Evolutionary conservation across 2,797 vertebrate species (phyloP).

Genomic region (Sebastes kiyomatsui): DNA sequence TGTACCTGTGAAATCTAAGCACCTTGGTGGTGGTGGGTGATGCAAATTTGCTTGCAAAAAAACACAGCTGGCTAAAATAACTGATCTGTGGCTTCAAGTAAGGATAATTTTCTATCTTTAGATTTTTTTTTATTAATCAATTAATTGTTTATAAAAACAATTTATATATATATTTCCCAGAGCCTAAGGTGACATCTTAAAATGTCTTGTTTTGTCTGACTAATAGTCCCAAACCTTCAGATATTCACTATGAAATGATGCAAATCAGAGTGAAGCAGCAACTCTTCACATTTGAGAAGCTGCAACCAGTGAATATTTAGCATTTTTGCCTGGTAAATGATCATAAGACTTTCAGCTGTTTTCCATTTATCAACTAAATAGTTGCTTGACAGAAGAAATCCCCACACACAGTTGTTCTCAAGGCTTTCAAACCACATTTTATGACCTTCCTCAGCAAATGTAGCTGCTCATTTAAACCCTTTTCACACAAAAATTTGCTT

Average conservation of each 20-base stretch:
- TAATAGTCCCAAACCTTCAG: neutral
- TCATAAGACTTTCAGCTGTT: neutral
- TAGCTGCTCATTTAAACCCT: rapidly evolving
- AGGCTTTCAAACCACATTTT: neutral
- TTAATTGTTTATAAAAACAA: no score
- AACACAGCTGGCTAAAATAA: neutral
- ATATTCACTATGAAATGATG: neutral
- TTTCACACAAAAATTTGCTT: neutral
- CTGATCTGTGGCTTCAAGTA: neutral
- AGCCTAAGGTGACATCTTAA: no score
- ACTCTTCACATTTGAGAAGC: neutral
- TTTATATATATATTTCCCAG: no score
- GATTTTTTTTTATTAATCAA: no score
- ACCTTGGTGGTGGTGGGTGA: neutral
- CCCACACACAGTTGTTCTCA: neutral
- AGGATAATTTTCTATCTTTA: neutral
- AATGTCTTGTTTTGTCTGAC: no score
- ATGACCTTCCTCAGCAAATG: neutral
- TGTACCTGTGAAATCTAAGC: neutral
- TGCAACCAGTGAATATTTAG: no score
- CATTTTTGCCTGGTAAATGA: neutral
- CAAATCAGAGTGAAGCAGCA: neutral
- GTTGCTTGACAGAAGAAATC: neutral
- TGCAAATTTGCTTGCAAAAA: neutral
- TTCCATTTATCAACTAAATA: neutral